phyloP scores from a whole-genome alignment of 2,113 vertebrate genomes.

The Sinocyclocheilus anophthalmus region DNA sequence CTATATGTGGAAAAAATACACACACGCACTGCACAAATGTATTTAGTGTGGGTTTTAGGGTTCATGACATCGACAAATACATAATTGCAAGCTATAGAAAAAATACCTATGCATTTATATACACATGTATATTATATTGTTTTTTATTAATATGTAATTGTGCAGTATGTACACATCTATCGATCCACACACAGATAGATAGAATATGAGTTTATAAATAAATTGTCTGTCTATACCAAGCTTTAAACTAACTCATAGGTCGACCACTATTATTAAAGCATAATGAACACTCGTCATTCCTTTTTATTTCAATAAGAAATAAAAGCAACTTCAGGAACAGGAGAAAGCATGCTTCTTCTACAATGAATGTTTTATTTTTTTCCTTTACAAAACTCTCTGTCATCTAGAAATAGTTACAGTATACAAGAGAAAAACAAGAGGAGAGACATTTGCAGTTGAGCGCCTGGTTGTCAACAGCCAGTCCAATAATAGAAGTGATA shows the following conservation, averaged over 20 bases:
- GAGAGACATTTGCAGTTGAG: conserved; percentile 83
- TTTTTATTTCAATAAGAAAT: neutral
- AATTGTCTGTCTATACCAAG: neutral
- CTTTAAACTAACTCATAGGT: neutral
- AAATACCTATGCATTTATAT: neutral
- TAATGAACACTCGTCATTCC: neutral
- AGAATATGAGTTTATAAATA: too few species aligned
- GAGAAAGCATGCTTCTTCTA: conserved; percentile 66
- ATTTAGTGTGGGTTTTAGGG: too few species aligned
- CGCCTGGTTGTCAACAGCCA: conserved; percentile 89
- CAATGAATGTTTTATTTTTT: conserved; percentile 97
- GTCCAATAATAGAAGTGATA: conserved; percentile 73
- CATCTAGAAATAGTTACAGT: conserved; percentile 88
- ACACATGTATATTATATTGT: neutral
- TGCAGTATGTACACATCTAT: neutral
- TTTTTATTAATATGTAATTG: too few species aligned
- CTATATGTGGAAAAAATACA: neutral
- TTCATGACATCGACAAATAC: neutral
- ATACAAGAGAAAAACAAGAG: conserved; percentile 80
- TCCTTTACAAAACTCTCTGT: conserved; percentile 92
- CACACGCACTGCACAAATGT: neutral
- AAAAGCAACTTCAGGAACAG: neutral
- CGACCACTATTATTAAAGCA: neutral
- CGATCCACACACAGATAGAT: neutral
- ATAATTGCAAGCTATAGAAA: neutral